Evolutionary conservation across 2,113 vertebrate species (phyloP).

Genomic region (Paralichthys olivaceus): DNA sequence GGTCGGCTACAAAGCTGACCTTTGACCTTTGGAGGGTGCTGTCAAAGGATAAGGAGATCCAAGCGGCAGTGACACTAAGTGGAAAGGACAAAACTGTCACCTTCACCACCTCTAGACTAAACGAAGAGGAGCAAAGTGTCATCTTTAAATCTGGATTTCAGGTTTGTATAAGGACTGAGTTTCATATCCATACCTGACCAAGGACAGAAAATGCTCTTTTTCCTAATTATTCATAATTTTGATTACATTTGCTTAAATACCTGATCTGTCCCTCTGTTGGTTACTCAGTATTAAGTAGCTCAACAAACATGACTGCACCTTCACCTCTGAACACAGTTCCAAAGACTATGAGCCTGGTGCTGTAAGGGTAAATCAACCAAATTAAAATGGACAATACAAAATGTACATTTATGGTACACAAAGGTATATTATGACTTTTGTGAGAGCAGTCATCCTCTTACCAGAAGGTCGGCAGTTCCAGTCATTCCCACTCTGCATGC

Average conservation of each 20-base stretch:
- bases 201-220: no score
- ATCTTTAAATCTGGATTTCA: constrained; percentile 71
- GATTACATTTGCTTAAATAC: background rate
- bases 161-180: constrained; percentile 57
- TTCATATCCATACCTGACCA: background rate
- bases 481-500: no score
- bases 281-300: background rate
- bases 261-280: background rate
- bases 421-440: no score
- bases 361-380: background rate
- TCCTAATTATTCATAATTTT: background rate
- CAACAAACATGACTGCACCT: background rate
- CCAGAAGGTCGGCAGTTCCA: no score
- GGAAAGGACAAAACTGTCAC: constrained; percentile 73
- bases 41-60: constrained; percentile 78
- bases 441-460: no score
- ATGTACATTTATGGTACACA: no score
- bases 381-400: background rate
- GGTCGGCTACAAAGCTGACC: constrained; percentile 50
- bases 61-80: constrained; percentile 80
- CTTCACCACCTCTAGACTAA: constrained; percentile 77
- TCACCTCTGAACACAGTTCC: background rate
- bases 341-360: background rate
- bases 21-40: constrained; percentile 84
- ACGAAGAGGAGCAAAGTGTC: constrained; percentile 68